These are phyloP conservation scores for Ormyrus rosae DNA, from an alignment of 2,888 invertebrate species.

Conservation along the genomic window DNA sequence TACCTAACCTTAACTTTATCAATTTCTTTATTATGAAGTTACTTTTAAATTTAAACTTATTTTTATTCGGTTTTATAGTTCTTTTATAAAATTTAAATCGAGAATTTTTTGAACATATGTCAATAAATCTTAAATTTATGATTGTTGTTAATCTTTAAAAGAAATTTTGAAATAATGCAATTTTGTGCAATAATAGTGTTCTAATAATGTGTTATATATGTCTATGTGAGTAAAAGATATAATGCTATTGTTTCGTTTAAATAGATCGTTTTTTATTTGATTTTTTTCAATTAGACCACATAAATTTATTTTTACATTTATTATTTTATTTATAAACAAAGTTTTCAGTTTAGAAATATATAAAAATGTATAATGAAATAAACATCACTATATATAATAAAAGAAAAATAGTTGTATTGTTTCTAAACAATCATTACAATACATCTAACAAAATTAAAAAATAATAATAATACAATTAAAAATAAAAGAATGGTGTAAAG, in stretches of 20 bases:
- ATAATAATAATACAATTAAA: conserved; percentile 67
- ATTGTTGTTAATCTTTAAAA: not conserved
- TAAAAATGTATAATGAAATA: conserved; percentile 44
- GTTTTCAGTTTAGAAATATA: conserved; percentile 34
- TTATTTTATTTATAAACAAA: conserved; percentile 36
- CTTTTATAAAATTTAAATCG: not conserved
- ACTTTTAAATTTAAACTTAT: too few species aligned
- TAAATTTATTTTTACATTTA: conserved; percentile 29
- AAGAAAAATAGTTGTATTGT: conserved; percentile 57
- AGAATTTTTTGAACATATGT: too few species aligned
- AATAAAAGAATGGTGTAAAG: conserved; percentile 72
- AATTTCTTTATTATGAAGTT: too few species aligned
- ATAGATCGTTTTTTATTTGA: not conserved
- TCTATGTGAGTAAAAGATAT: too few species aligned
- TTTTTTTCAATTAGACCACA: conserved; percentile 25
- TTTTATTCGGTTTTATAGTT: too few species aligned
- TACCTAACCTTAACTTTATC: too few species aligned
- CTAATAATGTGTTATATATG: not conserved
- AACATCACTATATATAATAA: conserved; percentile 52
- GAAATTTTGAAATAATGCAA: conserved; percentile 4
- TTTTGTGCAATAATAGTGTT: conserved; percentile 16
- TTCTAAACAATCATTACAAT: conserved; percentile 68
- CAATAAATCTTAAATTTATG: not conserved
- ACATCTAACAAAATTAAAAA: conserved; percentile 68
- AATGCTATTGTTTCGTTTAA: too few species aligned